phyloP scores from a whole-genome alignment of 1,140 invertebrate species.

The Calephelis nemesis region DNA sequence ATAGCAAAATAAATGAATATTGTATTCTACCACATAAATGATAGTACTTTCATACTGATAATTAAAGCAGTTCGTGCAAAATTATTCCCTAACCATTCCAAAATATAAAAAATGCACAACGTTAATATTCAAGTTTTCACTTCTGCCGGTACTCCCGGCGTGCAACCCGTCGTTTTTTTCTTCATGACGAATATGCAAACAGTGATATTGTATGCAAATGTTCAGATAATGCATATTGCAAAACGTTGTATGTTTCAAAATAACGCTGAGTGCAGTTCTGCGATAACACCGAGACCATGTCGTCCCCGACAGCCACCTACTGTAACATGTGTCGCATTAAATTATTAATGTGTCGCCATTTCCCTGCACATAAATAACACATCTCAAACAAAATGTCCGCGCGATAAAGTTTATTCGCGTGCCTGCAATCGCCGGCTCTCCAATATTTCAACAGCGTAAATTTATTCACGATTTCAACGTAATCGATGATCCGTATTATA shows the following conservation, averaged over 20 bases:
- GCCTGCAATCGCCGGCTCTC: neutral
- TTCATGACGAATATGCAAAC: too few relatives aligned
- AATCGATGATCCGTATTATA: neutral
- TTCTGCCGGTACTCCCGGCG: too few relatives aligned
- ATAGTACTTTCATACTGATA: too few relatives aligned
- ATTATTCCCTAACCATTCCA: too few relatives aligned
- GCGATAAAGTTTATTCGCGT: neutral
- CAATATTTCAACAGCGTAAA: conserved; percentile 5
- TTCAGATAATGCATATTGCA: too few relatives aligned
- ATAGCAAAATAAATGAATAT: too few relatives aligned
- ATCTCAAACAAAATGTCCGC: neutral
- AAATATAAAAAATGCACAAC: too few relatives aligned
- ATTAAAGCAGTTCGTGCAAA: too few relatives aligned
- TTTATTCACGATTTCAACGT: conserved; percentile 1
- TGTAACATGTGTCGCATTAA: neutral
- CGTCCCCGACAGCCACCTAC: neutral
- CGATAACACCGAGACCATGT: neutral
- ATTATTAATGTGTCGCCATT: neutral
- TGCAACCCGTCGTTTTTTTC: too few relatives aligned
- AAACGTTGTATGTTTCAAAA: neutral
- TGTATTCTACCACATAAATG: too few relatives aligned
- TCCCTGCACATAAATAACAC: neutral
- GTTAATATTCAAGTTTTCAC: too few relatives aligned
- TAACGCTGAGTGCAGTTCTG: neutral
- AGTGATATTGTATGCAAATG: too few relatives aligned